Base-by-base conservation (phyloP, 2,797 vertebrate genomes). In the Stomatorhinus walkeri region DNA sequence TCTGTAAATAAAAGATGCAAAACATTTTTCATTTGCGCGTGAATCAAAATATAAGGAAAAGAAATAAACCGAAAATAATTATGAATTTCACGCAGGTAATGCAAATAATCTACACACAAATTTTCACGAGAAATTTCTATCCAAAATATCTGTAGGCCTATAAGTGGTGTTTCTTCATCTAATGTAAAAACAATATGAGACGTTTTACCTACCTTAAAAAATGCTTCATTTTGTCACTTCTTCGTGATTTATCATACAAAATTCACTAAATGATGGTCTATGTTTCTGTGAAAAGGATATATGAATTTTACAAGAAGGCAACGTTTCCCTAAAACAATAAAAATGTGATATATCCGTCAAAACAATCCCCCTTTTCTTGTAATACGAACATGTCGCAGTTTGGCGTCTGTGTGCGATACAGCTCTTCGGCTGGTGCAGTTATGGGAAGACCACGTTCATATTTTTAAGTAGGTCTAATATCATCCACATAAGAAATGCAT, bases 141-240 rank as follows among this genome's bases (percentile, higher is more conserved):
- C 24, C 61, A 28, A 64, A 28, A 64, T 28, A 64, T 28, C 24
- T 24, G 22, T 64, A 64, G 24, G 24, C 24, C 61, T 64, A 28
- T 68, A 32, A 28, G 43, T 49, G 46, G n/a, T 24, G 22, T 49
- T 49, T 84, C 8, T 24, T 32, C 49, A 9, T 24, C 14, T 61
- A 19, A 64, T 46, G 32, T 36, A 64, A 14, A 87, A 22, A 64
- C 56, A 87, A 59, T n/a, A 48, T 12, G 49, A 87, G 8, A 52
- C 10, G 28, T 54, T 72, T 3, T 54, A 76, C 91, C 92, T 94
- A 96, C 96, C 95, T 95, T 84, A 96, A 92, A 85, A 96, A 96
- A 93, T 96, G 95, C 94, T 96, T 96, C 96, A 96, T 96, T 88
- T 90, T 87, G 32, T 90, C 46, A n/a, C 56, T 43, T 88, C 46